Evolutionary conservation across 2,797 vertebrate species (phyloP).

Genomic region (Ptychobarbus kaznakovi): DNA sequence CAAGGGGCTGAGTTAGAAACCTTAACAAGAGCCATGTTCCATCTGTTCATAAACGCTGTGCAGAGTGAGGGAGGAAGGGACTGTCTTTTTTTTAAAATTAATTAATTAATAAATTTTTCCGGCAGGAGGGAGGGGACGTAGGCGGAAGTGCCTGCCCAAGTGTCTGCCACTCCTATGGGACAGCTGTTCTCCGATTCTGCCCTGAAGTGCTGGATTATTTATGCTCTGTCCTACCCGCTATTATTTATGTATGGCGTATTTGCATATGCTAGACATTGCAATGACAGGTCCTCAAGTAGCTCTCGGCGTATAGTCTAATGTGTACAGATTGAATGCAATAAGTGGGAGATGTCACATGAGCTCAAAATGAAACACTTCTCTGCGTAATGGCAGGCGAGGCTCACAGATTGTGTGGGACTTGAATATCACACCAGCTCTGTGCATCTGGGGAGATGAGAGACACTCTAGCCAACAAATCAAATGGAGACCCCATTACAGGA

Average conservation of each 20-base stretch:
- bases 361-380: conserved; percentile 64
- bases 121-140: conserved; percentile 68
- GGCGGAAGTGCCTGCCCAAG: conserved; percentile 53
- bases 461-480: conserved; percentile 52
- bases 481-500: conserved; percentile 15
- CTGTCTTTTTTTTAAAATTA: conserved; percentile 58
- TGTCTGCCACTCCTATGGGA: conserved; percentile 67
- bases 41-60: conserved; percentile 70
- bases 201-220: conserved; percentile 70
- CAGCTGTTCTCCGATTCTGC: conserved; percentile 66
- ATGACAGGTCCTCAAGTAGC: conserved; percentile 67
- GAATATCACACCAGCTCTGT: conserved; percentile 40
- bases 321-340: conserved; percentile 65
- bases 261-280: conserved; percentile 68
- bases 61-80: conserved; percentile 67
- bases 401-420: conserved; percentile 56
- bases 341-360: conserved; percentile 62
- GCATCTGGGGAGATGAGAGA: conserved; percentile 46
- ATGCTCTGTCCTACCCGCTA: conserved; percentile 67
- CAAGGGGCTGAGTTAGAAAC: conserved; percentile 68
- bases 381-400: conserved; percentile 52
- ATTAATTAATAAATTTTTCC: conserved; percentile 67
- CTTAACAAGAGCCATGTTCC: conserved; percentile 74
- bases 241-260: conserved; percentile 76
- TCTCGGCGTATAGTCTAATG: conserved; percentile 62